phyloP scores from a whole-genome alignment of 2,113 vertebrate genomes.

The Megaleporinus macrocephalus region DNA sequence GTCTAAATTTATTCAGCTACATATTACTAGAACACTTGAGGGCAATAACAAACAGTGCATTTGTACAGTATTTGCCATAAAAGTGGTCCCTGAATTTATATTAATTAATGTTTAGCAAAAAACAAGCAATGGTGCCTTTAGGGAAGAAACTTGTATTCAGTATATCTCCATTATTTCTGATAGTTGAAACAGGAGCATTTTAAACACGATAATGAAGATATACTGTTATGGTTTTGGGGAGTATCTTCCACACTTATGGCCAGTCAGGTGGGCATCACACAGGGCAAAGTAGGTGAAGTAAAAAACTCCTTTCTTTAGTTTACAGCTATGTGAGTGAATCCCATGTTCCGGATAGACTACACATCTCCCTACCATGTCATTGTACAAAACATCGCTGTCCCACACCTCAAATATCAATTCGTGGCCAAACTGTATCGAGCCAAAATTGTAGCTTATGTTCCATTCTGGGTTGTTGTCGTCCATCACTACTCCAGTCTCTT shows the following conservation, averaged over 20 bases:
- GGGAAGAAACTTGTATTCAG: no score
- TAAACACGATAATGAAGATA: not conserved
- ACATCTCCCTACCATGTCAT: conserved; percentile 72
- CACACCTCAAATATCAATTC: conserved; percentile 77
- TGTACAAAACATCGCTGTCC: conserved; percentile 76
- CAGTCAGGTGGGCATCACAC: conserved; percentile 75
- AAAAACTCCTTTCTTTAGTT: conserved; percentile 72
- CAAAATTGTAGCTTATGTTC: conserved; percentile 71
- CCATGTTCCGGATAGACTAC: conserved; percentile 71
- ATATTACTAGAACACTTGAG: not conserved
- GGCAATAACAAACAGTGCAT: not conserved
- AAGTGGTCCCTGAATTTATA: no score
- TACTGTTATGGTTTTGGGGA: conserved; percentile 61
- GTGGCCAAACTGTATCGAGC: conserved; percentile 74
- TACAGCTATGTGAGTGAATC: conserved; percentile 71
- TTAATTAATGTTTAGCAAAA: no score
- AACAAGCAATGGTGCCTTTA: no score
- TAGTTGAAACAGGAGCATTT: not conserved
- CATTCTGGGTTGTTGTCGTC: conserved; percentile 75
- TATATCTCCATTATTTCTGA: no score
- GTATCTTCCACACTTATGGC: conserved; percentile 74
- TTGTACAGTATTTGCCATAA: not conserved
- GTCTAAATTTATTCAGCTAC: not conserved
- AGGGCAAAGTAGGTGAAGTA: conserved; percentile 72
- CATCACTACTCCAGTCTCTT: conserved; percentile 70